Evolutionary conservation across 2,797 vertebrate species (phyloP), one percentile per base, ranked within the genome.

Genomic region (Coregonus suidteri): DNA sequence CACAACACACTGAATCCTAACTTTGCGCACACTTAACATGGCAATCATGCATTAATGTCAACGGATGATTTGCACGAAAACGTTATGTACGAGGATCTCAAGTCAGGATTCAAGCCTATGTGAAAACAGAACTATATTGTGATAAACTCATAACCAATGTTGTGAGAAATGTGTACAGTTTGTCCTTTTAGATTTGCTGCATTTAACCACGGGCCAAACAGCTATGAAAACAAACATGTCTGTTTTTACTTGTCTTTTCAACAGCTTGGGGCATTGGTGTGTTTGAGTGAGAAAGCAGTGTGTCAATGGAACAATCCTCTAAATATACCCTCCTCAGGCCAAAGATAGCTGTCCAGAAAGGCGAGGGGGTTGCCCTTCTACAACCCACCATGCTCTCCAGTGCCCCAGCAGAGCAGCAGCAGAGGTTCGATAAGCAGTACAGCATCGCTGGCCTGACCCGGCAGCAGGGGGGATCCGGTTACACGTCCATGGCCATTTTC

Each of bases 241-340:
- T 14, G 31, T 73, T 59, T 62, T 30, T 59, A 65, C 56, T 15
- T 73, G 74, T 78, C 77, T 77, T 84, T 84, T 81, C 47, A 73
- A 74, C 77, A 56, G 64, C 47, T 79, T 65, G 72, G 70, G 54
- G 41, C 66, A 73, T 74, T 70, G 47, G 76, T 83, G 78, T 71
- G 7, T 81, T 54, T 41, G 78, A 79, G 65, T 75, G 77, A 91
- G 81, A 94, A 90, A 91, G 83, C 76, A 88, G 82, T 90, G 85
- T 91, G 90, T 93, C 90, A 92, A 87, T 91, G 86, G 92, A 94
- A 94, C 92, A 94, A 92, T 90, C 90, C 69, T 75, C 92, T 94
- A 94, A 89, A 90, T 91, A 93, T 94, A 94, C 86, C 56, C 41
- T 70, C 85, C 88, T 75, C 79, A 82, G 81, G 88, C 83, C 85